phyloP scores from a whole-genome alignment of 2,113 vertebrate species.

The Blennius ocellaris region DNA sequence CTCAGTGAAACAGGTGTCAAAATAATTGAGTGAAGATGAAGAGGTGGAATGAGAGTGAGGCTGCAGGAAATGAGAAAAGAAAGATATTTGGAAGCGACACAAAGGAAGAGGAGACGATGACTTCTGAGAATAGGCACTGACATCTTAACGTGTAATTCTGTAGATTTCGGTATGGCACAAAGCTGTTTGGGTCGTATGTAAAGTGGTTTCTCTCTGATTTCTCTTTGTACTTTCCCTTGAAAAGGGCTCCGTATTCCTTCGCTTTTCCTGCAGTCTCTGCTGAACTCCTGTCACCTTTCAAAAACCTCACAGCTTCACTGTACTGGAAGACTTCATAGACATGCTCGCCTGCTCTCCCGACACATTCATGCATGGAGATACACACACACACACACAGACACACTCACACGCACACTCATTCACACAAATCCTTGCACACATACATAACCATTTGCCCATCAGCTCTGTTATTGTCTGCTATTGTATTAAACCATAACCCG shows the following conservation, averaged over 20 bases:
- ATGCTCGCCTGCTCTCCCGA: constrained; percentile 48
- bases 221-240: constrained; percentile 35
- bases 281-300: constrained; percentile 62
- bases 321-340: constrained; percentile 68
- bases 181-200: constrained; percentile 13
- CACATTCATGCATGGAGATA: constrained; percentile 53
- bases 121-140: background rate
- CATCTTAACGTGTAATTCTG: constrained; percentile 1
- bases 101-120: constrained; percentile 2
- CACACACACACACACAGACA: constrained; percentile 16
- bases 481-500: constrained; percentile 59
- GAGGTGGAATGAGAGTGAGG: background rate
- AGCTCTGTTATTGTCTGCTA: constrained; percentile 48
- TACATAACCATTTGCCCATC: constrained; percentile 40
- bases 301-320: constrained; percentile 63
- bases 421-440: constrained; percentile 1
- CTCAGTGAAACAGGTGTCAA: constrained; percentile 26
- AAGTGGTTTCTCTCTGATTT: constrained; percentile 15
- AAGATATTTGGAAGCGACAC: background rate
- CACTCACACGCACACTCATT: background rate
- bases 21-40: constrained; percentile 30
- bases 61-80: constrained; percentile 19
- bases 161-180: background rate
- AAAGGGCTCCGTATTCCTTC: constrained; percentile 14
- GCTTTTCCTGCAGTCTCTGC: constrained; percentile 30